Percentiles rank a stretch among this genome's conserved stretches.
Evolutionary conservation across 1,140 invertebrate genomes (phyloP).

Genomic region (Hyphantria cunea): DNA sequence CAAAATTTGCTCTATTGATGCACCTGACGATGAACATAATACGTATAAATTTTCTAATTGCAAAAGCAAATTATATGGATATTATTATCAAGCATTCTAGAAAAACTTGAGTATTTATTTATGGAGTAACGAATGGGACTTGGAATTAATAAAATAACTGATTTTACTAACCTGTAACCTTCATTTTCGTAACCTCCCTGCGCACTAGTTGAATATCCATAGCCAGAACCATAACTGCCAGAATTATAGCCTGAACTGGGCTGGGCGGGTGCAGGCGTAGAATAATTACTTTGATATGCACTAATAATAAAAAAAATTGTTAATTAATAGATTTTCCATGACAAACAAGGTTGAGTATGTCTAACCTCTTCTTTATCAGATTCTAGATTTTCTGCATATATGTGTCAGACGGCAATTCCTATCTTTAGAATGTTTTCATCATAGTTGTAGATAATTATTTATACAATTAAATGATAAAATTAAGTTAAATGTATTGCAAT

Average conservation of each 20-base stretch:
- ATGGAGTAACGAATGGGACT: too few relatives aligned
- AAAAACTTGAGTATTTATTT: too few relatives aligned
- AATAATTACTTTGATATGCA: constrained; percentile 63
- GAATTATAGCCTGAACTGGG: constrained; percentile 56
- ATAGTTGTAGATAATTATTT: constrained; percentile 27
- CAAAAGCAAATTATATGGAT: too few relatives aligned
- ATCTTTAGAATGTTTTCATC: constrained; percentile 67
- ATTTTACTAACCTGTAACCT: constrained; percentile 55
- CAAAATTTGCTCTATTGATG: too few relatives aligned
- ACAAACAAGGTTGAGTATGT: background rate
- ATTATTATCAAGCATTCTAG: too few relatives aligned
- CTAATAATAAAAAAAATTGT: constrained; percentile 39
- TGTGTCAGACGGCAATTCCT: constrained; percentile 79
- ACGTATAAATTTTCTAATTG: too few relatives aligned
- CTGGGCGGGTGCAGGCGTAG: constrained; percentile 53
- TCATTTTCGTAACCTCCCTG: constrained; percentile 69
- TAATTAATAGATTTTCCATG: background rate
- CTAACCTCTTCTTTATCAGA: constrained; percentile 41
- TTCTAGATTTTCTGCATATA: constrained; percentile 60
- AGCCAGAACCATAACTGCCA: constrained; percentile 57
- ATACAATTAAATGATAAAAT: background rate
- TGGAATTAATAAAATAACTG: too few relatives aligned
- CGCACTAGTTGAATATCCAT: constrained; percentile 68
- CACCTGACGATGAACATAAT: too few relatives aligned
- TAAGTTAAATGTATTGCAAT: background rate